Percentiles rank a stretch among this genome's conserved stretches.
phyloP scores from a whole-genome alignment of 1,140 invertebrate genomes.

The Acarapis woodi region DNA sequence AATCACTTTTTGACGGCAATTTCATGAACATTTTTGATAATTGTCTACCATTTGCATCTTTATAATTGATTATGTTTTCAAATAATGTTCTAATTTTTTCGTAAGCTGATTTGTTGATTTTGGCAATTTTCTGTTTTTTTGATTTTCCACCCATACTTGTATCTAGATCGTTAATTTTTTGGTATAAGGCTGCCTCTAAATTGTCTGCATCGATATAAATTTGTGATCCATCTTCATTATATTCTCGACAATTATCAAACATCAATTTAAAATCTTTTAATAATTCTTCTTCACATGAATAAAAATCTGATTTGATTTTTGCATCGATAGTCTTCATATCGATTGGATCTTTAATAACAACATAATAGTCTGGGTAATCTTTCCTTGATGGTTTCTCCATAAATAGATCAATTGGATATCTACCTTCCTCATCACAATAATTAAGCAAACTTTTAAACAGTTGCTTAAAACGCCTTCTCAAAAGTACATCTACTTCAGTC shows the following conservation, averaged over 20 bases:
- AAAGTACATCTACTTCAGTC: conserved; percentile 17
- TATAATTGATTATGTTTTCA: conserved; percentile 56
- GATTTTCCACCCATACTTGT: conserved; percentile 12
- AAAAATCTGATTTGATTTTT: conserved; percentile 43
- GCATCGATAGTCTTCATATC: conserved; percentile 76
- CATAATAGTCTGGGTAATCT: conserved; percentile 81
- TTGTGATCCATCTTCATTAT: conserved; percentile 78
- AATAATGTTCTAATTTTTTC: conserved; percentile 59
- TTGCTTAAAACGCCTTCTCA: conserved; percentile 17
- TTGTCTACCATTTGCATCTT: conserved; percentile 19
- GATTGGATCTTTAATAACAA: conserved; percentile 71
- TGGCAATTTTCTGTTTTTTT: background rate
- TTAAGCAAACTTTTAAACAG: conserved; percentile 21
- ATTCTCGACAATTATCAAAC: conserved; percentile 81
- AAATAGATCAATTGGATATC: conserved; percentile 63
- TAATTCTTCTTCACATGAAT: conserved; percentile 30
- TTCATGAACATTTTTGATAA: conserved; percentile 23
- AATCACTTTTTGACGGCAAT: conserved; percentile 61
- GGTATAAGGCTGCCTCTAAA: conserved; percentile 49
- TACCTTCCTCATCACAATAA: conserved; percentile 38
- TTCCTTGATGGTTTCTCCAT: conserved; percentile 89
- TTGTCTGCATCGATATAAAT: conserved; percentile 79
- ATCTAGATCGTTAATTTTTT: conserved; percentile 46
- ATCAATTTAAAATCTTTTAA: conserved; percentile 46
- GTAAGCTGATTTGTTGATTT: conserved; percentile 6